Conservation (phyloP, 2,113 vertebrate species). For the Phaetusa simplex region DNA sequence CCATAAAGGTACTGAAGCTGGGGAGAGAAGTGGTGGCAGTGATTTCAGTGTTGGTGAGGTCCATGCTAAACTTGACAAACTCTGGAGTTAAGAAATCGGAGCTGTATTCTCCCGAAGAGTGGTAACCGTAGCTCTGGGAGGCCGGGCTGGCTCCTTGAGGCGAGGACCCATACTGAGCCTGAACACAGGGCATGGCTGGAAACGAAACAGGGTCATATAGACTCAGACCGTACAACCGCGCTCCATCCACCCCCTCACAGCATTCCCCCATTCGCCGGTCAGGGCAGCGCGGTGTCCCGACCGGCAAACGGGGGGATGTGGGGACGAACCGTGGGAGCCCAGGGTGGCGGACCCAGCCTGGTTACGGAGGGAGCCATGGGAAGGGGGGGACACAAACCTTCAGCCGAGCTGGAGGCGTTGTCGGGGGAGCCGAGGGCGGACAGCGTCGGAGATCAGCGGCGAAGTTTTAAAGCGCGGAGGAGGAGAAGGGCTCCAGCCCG, state of each 20-base stretch:
- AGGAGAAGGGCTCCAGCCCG: slow-evolving; percentile 54
- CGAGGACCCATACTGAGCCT: slow-evolving; percentile 99
- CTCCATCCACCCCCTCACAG: slow-evolving; percentile 12
- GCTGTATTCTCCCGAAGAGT: slow-evolving; percentile 97
- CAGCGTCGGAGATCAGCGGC: slow-evolving; percentile 79
- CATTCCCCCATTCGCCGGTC: background rate
- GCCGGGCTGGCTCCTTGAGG: slow-evolving; percentile 99
- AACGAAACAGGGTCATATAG: slow-evolving; percentile 79
- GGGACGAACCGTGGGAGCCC: no score
- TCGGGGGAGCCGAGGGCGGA: slow-evolving; percentile 86
- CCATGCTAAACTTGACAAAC: slow-evolving; percentile 99
- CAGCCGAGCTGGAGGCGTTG: slow-evolving; percentile 82
- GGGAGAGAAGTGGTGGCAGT: slow-evolving; percentile 98
- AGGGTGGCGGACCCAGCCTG: no score
- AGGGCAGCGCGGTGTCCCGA: background rate
- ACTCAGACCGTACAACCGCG: slow-evolving; percentile 72
- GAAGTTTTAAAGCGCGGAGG: slow-evolving; percentile 71
- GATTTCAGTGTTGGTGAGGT: slow-evolving; percentile 99
- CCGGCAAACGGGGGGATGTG: background rate
- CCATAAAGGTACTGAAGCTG: slow-evolving; percentile 99
- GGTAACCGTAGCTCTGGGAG: slow-evolving; percentile 99
- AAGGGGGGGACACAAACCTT: slow-evolving; percentile 81
- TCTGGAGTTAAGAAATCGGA: slow-evolving; percentile 99
- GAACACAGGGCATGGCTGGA: slow-evolving; percentile 99
- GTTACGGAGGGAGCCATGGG: background rate